phyloP scores from a whole-genome alignment of 2,113 vertebrate species.

The Scortum barcoo region DNA sequence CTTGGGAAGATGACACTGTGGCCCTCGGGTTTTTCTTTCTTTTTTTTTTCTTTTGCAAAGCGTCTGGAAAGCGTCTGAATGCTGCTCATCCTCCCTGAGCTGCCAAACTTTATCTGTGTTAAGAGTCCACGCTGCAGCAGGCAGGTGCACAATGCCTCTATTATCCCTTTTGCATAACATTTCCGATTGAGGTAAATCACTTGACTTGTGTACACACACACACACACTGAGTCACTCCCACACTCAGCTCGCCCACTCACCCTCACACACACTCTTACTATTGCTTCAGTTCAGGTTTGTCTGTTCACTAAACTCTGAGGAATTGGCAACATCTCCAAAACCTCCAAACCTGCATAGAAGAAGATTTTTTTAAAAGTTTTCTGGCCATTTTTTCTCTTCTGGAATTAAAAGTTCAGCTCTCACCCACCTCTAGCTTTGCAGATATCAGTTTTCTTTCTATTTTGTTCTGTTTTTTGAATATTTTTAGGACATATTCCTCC shows the following conservation, averaged over 20 bases:
- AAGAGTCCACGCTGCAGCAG: conserved; percentile 64
- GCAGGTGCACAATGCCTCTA: conserved; percentile 78
- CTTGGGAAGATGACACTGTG: conserved; percentile 57
- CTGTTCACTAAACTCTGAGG: not conserved
- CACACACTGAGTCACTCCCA: conserved; percentile 22
- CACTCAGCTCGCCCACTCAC: not conserved
- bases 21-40: conserved; percentile 17
- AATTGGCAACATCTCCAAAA: not conserved
- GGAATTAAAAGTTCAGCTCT: not conserved
- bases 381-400: not conserved
- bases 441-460: not conserved
- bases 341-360: not conserved
- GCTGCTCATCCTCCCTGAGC: conserved; percentile 66
- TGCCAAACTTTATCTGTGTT: conserved; percentile 76
- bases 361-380: not conserved
- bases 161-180: conserved; percentile 72
- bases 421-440: too few relatives aligned
- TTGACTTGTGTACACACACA: conserved; percentile 56
- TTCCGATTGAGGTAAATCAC: conserved; percentile 71
- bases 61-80: conserved; percentile 66
- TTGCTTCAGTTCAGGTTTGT: conserved; percentile 2
- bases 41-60: too few relatives aligned
- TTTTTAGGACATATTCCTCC: not conserved
- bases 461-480: not conserved
- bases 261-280: not conserved